Base-by-base conservation (phyloP, 2,113 vertebrate genomes). In the Atherinomorus stipes region DNA sequence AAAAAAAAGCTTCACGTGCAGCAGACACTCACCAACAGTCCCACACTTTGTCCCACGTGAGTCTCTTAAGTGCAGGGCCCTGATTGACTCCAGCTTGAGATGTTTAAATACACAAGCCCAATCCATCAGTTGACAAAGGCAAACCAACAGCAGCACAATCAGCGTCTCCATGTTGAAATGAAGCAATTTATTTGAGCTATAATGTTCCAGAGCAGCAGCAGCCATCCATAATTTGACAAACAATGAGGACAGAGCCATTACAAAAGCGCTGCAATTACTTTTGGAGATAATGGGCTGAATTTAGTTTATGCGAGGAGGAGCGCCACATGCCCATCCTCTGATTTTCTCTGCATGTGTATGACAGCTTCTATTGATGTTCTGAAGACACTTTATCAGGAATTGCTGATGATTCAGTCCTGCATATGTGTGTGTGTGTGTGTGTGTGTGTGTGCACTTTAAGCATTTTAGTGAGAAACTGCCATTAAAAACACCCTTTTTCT, bases 231-330 rank as follows among this genome's bases (percentile, higher is more conserved):
- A 81, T 86, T 65, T 54, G 59, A 62, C 0, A 1, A 81, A 85
- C 74, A 84, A 78, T 71, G 80, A 81, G 61, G 18, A 11, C 60
- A 4, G 19, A 7, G 61, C 67, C 34, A 37, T 76, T 57, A 58
- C 61, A 58, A 70, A 84, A 85, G 79, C 80, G 75, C 72, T 51
- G 63, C 72, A 76, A 68, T 77, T 79, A 83, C 74, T 76, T 66
- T 31, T 7, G 16, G 44, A 74, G 80, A 82, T 70, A 80, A 84
- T 52, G 66, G 65, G 16, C 61, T 56, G 71, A 22, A 31, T 72
- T 54, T 44, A 28, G 25, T 52, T 58, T 26, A 50, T 50, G 52
- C 4, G 21, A 42, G 38, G 40, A 23, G 23, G 23, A 63, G 23
- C 64, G 60, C 76, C 18, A 42, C 51, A 4, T 34, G 49, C 28